Conservation (phyloP, 2,888 invertebrate genomes). For the Oegoconia quadripuncta region DNA sequence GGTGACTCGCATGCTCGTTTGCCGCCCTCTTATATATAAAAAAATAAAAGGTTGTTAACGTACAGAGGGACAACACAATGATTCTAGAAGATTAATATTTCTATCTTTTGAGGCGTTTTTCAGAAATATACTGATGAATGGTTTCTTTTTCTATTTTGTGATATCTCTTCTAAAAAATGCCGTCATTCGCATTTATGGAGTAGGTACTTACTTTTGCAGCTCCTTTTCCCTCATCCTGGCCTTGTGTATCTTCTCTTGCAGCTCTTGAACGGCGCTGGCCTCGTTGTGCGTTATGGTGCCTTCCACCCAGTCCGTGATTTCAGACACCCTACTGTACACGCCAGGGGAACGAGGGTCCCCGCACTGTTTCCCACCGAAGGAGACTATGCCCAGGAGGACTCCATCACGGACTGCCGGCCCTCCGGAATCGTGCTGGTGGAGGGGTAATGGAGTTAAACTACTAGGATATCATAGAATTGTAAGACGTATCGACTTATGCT, state of each 20-base stretch:
- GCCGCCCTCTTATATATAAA: too few species aligned
- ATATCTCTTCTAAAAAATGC: too few species aligned
- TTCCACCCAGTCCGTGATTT: slow-evolving; percentile 62
- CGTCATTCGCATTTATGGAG: too few species aligned
- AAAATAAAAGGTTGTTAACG: too few species aligned
- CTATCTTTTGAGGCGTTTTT: too few species aligned
- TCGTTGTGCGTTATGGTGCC: slow-evolving; percentile 50
- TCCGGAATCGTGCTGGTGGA: slow-evolving; percentile 61
- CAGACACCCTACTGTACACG: slow-evolving; percentile 60
- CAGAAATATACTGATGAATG: too few species aligned
- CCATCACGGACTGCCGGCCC: slow-evolving; percentile 68
- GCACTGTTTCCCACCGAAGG: slow-evolving; percentile 69
- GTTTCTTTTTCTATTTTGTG: too few species aligned
- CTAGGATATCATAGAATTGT: neutral
- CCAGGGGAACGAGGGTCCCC: slow-evolving; percentile 69
- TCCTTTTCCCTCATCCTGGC: slow-evolving; percentile 55
- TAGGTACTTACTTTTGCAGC: slow-evolving; percentile 47
- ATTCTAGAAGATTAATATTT: too few species aligned
- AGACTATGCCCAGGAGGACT: slow-evolving; percentile 61
- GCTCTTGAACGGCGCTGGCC: slow-evolving; percentile 43
- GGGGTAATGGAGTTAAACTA: neutral
- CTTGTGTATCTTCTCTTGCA: slow-evolving; percentile 53
- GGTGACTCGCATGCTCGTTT: too few species aligned
- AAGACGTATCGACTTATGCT: too few species aligned
- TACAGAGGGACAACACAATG: too few species aligned